These are phyloP conservation scores for Hirudinaria manillensis DNA, from an alignment of 2,888 invertebrate genomes.

Conservation along the genomic window DNA sequence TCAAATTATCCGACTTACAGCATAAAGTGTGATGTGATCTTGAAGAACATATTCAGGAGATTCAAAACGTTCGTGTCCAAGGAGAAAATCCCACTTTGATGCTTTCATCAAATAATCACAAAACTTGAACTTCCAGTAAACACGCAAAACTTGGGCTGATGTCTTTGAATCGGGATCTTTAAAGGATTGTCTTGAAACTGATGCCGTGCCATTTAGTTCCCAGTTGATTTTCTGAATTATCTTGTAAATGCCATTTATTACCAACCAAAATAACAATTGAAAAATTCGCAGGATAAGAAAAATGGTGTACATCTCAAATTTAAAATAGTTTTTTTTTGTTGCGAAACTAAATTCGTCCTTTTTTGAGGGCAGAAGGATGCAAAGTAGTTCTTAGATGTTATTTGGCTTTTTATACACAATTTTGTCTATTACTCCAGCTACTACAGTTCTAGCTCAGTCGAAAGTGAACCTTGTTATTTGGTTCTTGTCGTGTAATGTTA, in stretches of 20 bases:
- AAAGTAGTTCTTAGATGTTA: too few relatives aligned
- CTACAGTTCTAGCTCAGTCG: too few relatives aligned
- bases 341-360: too few relatives aligned
- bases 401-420: too few relatives aligned
- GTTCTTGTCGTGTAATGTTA: too few relatives aligned
- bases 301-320: neutral
- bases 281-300: neutral
- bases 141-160: constrained; percentile 19
- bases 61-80: constrained; percentile 33
- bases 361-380: too few relatives aligned
- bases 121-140: constrained; percentile 32
- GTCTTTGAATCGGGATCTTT: neutral
- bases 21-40: constrained; percentile 35
- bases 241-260: neutral
- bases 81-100: constrained; percentile 33
- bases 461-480: too few relatives aligned
- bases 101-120: constrained; percentile 32
- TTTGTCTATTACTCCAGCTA: too few relatives aligned
- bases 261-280: neutral
- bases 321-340: neutral
- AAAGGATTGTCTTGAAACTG: neutral
- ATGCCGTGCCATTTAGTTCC: neutral
- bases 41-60: constrained; percentile 32
- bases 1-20: neutral
- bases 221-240: constrained; percentile 5